Conservation (phyloP, 2,113 vertebrate species). For the Enhydra lutris region DNA sequence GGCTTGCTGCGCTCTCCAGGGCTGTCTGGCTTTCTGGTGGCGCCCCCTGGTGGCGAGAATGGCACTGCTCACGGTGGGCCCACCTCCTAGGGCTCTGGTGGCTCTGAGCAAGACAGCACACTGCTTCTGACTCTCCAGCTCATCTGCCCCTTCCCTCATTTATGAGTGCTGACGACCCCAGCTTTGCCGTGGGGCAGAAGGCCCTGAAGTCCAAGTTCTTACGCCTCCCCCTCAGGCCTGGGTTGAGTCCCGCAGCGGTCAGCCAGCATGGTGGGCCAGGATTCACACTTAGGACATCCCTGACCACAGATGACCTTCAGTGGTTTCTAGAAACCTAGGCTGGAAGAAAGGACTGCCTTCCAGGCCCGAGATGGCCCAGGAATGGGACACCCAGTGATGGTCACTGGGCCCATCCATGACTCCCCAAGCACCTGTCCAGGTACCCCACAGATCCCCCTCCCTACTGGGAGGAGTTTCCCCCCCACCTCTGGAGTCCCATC, state of each 20-base stretch:
- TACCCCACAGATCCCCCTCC: not conserved
- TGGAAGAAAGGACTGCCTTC: not conserved
- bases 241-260: not conserved
- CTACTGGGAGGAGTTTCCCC: not conserved
- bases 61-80: accelerated
- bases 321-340: not conserved
- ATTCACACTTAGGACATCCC: not conserved
- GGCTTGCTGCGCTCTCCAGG: accelerated
- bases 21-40: constrained; percentile 49
- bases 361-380: not conserved
- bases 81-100: accelerated
- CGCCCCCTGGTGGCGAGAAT: constrained; percentile 56
- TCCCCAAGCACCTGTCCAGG: not conserved
- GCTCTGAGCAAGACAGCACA: accelerated
- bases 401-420: not conserved
- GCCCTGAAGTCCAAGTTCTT: too few species aligned
- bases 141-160: not conserved
- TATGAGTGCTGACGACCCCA: not conserved
- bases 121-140: not conserved
- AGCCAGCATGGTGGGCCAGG: too few species aligned
- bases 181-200: not conserved
- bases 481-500: not conserved
- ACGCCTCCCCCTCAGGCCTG: not conserved
- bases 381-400: not conserved
- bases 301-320: not conserved